Percentiles rank a stretch among this genome's conserved stretches.
Conservation (phyloP, 53 echinoderm and acorn worm genomes). For the Hippasteria phrygiana region DNA sequence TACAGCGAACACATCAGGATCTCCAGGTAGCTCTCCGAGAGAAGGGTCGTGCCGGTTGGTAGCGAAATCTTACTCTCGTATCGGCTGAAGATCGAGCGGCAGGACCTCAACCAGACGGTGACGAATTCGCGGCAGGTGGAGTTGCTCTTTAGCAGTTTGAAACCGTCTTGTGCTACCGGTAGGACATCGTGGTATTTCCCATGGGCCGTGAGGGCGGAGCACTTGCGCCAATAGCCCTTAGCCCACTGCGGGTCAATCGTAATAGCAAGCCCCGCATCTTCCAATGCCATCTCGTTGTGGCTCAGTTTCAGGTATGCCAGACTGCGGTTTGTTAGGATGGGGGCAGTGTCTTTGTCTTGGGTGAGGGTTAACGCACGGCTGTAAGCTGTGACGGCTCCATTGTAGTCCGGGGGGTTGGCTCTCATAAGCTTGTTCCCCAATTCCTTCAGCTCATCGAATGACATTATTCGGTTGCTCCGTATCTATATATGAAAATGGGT, state of each 20-base stretch:
- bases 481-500: no score
- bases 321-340: not conserved
- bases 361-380: not conserved
- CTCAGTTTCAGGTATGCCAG: slow-evolving; percentile 11
- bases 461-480: no score
- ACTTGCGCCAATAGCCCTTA: slow-evolving; percentile 10
- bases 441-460: slow-evolving; percentile 17
- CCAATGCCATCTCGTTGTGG: not conserved
- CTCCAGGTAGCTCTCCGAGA: not conserved
- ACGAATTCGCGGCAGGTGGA: not conserved
- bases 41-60: not conserved
- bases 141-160: not conserved
- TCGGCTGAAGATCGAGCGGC: not conserved
- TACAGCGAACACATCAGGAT: not conserved
- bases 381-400: not conserved
- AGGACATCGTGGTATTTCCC: not conserved
- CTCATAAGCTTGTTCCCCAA: slow-evolving; percentile 14
- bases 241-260: not conserved
- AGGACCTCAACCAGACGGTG: not conserved
- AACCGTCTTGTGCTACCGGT: not conserved
- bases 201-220: not conserved
- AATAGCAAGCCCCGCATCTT: not conserved
- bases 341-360: not conserved
- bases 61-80: not conserved
- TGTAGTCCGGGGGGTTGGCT: not conserved